phyloP scores from a whole-genome alignment of 2,113 vertebrate species.

The Condylura cristata region DNA sequence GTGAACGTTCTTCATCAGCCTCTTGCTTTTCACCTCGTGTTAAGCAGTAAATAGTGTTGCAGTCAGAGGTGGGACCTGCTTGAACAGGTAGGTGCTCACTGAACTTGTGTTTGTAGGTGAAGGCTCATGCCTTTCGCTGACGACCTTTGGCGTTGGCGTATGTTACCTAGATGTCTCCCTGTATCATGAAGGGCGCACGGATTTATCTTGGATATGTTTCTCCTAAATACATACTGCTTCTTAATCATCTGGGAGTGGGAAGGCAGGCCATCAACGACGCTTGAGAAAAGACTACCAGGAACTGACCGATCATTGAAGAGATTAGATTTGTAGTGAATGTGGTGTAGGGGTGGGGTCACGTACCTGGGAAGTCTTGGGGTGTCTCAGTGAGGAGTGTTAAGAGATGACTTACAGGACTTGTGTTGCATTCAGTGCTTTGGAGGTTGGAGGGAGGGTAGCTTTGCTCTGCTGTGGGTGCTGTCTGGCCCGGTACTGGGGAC shows the following conservation, averaged over 20 bases:
- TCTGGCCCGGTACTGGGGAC: not conserved
- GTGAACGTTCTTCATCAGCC: not conserved
- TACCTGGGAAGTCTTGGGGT: fast-evolving
- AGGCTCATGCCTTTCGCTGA: not conserved
- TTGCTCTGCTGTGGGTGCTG: not conserved
- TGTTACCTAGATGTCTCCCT: not conserved
- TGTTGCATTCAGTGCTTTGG: not conserved
- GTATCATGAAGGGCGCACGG: not conserved
- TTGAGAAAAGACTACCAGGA: not conserved
- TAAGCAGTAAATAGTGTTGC: not conserved
- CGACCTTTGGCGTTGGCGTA: not conserved
- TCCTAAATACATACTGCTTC: not conserved
- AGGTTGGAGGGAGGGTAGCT: not conserved
- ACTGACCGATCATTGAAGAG: not conserved
- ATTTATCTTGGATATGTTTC: not conserved
- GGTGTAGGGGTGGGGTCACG: not conserved
- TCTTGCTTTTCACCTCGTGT: not conserved
- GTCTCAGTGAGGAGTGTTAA: not conserved
- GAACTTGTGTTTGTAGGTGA: not conserved
- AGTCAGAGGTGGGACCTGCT: not conserved
- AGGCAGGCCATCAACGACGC: not conserved
- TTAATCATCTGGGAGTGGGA: not conserved
- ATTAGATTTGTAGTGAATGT: not conserved
- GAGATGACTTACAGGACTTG: not conserved
- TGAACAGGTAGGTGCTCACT: not conserved